Conservation (phyloP, 2,113 vertebrate species). For the Trachemys scripta region DNA sequence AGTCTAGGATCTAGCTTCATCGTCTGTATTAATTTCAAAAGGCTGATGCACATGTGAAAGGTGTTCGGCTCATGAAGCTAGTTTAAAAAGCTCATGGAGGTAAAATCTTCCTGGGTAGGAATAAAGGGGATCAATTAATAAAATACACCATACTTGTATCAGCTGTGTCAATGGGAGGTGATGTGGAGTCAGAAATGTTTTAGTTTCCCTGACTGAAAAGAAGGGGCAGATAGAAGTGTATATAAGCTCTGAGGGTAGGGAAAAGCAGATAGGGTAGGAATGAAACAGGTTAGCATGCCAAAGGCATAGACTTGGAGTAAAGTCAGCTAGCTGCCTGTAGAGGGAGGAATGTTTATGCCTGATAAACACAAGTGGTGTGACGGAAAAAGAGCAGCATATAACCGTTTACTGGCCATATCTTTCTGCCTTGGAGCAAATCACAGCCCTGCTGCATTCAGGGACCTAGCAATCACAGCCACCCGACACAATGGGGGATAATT, state of each 20-base stretch:
- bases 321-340: not conserved
- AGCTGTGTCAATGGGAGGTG: not conserved
- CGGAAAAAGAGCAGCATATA: not conserved
- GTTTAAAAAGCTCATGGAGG: conserved; percentile 22
- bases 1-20: not conserved
- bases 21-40: not conserved
- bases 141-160: not conserved
- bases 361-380: not conserved
- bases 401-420: not conserved
- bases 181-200: not conserved
- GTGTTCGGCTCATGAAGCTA: conserved; percentile 2
- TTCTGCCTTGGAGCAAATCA: not conserved
- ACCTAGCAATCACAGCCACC: not conserved
- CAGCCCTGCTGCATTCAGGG: not conserved
- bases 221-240: not conserved
- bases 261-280: not conserved
- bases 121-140: conserved; percentile 18
- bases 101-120: not conserved
- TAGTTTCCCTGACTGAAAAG: not conserved
- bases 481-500: not conserved
- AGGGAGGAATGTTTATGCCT: not conserved
- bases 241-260: not conserved
- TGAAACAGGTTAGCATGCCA: not conserved
- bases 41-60: conserved; percentile 49
- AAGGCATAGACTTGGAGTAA: not conserved